Conservation (phyloP, 2,797 vertebrate species). For the Channa striata region DNA sequence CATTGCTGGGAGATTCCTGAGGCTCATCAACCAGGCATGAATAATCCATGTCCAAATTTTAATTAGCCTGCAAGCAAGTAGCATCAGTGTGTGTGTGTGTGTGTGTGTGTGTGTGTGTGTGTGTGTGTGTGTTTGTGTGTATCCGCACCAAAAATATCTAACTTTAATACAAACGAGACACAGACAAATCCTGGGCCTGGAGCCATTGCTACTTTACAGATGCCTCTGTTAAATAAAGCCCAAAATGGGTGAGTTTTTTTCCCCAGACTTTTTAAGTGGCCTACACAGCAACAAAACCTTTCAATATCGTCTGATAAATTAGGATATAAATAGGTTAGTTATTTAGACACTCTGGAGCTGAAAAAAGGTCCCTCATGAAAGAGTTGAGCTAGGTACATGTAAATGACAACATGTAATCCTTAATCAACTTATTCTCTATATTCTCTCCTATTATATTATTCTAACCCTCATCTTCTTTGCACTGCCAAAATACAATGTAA, state of each 20-base stretch:
- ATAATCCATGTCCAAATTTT: conserved; percentile 79
- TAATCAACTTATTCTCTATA: not conserved
- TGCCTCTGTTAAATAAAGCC: conserved; percentile 71
- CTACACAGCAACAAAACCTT: conserved; percentile 1
- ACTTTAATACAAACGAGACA: conserved; percentile 64
- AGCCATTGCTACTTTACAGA: conserved; percentile 72
- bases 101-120: conserved; percentile 1
- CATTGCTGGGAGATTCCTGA: conserved; percentile 67
- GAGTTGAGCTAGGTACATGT: not conserved
- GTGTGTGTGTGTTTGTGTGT: conserved; percentile 8
- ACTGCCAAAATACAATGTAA: no score
- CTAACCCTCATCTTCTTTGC: not conserved
- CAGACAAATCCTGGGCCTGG: conserved; percentile 43
- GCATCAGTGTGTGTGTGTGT: conserved; percentile 54
- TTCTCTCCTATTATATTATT: not conserved
- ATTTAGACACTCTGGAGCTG: conserved; percentile 15
- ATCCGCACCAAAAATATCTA: conserved; percentile 59
- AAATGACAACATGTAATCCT: not conserved
- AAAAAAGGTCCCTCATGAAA: conserved; percentile 10
- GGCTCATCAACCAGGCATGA: conserved; percentile 75
- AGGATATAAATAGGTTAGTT: conserved; percentile 42
- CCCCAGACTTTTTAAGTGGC: conserved; percentile 9
- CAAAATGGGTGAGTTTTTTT: conserved; percentile 36
- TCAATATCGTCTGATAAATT: conserved; percentile 40
- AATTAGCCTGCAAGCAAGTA: conserved; percentile 72